Base-by-base conservation (phyloP, 2,888 invertebrate species). In the Cabera pusaria region DNA sequence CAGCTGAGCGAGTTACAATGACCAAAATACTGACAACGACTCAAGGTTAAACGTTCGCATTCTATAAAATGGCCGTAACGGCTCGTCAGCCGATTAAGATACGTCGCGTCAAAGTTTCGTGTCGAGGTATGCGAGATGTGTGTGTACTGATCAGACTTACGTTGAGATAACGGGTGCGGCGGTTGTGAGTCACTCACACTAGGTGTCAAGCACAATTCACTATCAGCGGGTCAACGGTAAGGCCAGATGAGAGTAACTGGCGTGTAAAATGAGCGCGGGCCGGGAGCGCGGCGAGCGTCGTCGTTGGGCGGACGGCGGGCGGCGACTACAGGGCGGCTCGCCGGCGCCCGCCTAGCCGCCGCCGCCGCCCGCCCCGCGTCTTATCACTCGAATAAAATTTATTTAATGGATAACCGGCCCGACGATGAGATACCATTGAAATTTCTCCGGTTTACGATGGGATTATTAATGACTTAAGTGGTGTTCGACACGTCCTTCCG, bases 301-400 rank as follows among this genome's bases (percentile, higher is more conserved):
- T 67, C 65, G 63, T 69, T 52, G 61, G 48, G 64, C 64, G 71
- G 66, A 60, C 73, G 77, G 58, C 73, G 71, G 72, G 69, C 71
- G 79, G 73, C 67, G 73, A 84, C 85, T 85, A 44, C 51, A 66
- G 80, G 79, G 74, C 81, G 82, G 64, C 83, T 70, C 64, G 66
- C 52, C 74, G 83, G 83, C 85, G 82, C 83, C 74, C 73, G 72
- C 72, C 74, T 50, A 53, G 49, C 69, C 65, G 73, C 82, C 72
- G 73, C 82, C 72, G 71, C 69, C 75, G 72, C 50, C 50, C 45
- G 67, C 76, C 83, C 74, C 80, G 77, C 83, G 69, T 71, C 79
- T 82, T 82, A 83, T 85, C 85, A 84, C 80, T 63, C 72, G 72
- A 84, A 83, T 84, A 76, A 85, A 84, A 85, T 85, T 79, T 79